A percentile compares a stretch with the other conserved stretches of the same genome.
Conservation (phyloP, 2,797 vertebrate genomes). For the Lutjanus campechanus region DNA sequence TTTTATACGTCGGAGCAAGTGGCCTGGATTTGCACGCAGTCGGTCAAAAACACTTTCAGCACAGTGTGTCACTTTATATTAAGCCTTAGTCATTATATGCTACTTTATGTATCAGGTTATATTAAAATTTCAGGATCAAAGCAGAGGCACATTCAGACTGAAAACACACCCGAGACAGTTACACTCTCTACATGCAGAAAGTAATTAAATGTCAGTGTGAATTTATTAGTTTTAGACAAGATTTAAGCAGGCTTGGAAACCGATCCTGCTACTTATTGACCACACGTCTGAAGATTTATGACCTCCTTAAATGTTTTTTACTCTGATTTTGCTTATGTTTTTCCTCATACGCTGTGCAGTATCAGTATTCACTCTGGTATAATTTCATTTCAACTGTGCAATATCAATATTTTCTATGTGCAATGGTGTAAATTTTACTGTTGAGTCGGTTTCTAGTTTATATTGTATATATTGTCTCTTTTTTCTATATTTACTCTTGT, state of each 20-base stretch:
- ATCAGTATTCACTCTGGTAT: too few relatives aligned
- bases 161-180: background rate
- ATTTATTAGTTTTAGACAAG: background rate
- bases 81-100: conserved; percentile 1
- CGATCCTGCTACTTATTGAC: background rate
- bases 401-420: too few relatives aligned
- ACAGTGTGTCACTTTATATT: conserved; percentile 31
- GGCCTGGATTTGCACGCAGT: conserved; percentile 16
- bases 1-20: conserved; percentile 31
- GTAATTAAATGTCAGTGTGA: conserved; percentile 14
- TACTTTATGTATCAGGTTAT: background rate
- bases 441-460: too few relatives aligned
- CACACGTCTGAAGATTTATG: background rate
- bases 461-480: too few relatives aligned
- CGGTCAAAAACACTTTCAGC: conserved; percentile 3
- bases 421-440: too few relatives aligned
- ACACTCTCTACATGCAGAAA: background rate
- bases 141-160: background rate
- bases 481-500: too few relatives aligned
- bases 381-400: too few relatives aligned
- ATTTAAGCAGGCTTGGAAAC: background rate
- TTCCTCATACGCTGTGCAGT: background rate
- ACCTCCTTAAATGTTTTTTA: background rate
- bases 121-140: conserved; percentile 18
- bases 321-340: background rate